phyloP scores from a whole-genome alignment of 2,888 invertebrate species.

The Ischnus inquisitorius region DNA sequence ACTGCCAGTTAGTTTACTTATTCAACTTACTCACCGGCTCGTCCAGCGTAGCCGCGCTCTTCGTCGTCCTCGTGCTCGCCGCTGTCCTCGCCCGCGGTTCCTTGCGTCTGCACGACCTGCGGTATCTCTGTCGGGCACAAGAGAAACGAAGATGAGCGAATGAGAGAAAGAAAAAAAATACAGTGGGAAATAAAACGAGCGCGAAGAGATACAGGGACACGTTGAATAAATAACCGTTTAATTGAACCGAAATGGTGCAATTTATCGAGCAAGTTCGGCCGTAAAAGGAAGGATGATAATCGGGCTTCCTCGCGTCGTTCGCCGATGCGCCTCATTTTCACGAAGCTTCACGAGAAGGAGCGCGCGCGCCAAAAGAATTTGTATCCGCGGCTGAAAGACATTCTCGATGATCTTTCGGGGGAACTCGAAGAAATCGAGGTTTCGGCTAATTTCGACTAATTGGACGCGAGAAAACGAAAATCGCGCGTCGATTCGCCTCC shows the following conservation, averaged over 20 bases:
- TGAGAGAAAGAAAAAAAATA: conserved; percentile 1
- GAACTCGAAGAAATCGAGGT: conserved; percentile 45
- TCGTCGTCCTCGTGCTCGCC: conserved; percentile 86
- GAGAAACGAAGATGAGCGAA: conserved; percentile 65
- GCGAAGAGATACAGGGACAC: conserved; percentile 30
- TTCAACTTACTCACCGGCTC: conserved; percentile 92
- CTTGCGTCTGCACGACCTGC: conserved; percentile 90
- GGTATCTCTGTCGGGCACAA: conserved; percentile 89
- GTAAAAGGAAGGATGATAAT: conserved; percentile 62
- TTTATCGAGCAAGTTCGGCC: conserved; percentile 54
- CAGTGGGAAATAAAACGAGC: conserved; percentile 45
- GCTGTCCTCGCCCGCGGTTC: conserved; percentile 85
- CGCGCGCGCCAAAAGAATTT: conserved; percentile 29
- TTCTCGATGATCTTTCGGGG: conserved; percentile 15
- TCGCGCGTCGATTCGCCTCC: conserved; percentile 12
- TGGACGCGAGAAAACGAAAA: conserved; percentile 40
- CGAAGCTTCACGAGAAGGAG: neutral
- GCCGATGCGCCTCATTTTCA: conserved; percentile 30
- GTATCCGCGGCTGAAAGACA: conserved; percentile 1
- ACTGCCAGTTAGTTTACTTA: conserved; percentile 50
- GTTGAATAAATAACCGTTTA: conserved; percentile 57
- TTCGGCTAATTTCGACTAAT: conserved; percentile 64
- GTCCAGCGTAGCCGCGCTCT: conserved; percentile 88
- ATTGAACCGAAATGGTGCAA: conserved; percentile 56
- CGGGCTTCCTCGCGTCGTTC: conserved; percentile 50